Evolutionary conservation across 37 sponge, comb jelly and placozoan genomes (phyloP).

Genomic region (Chondrosia reniformis): DNA sequence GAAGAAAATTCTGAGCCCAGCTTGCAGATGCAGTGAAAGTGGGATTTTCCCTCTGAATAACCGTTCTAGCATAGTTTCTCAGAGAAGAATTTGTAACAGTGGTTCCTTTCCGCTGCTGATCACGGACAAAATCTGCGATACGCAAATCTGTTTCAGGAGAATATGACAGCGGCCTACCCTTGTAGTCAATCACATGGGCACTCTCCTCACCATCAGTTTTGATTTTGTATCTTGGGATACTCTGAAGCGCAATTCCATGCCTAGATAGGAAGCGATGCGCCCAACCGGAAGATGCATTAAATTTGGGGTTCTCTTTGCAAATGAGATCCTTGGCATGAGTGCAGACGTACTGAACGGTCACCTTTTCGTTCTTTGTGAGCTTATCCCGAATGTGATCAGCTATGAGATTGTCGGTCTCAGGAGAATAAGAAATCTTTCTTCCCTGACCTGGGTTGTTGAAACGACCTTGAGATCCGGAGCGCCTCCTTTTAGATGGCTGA

Average conservation of each 20-base stretch:
- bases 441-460: constrained; percentile 78
- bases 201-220: neutral
- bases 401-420: constrained; percentile 44
- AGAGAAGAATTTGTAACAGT: constrained; percentile 58
- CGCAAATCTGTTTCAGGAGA: constrained; percentile 48
- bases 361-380: constrained; percentile 33
- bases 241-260: constrained; percentile 47
- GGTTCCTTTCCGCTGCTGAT: constrained; percentile 30
- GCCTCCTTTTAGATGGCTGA: too few species aligned
- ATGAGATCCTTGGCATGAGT: constrained; percentile 49
- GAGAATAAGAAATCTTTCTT: constrained; percentile 63
- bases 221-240: constrained; percentile 17
- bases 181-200: constrained; percentile 9
- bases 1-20: constrained; percentile 84
- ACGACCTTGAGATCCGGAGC: too few species aligned
- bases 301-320: constrained; percentile 67
- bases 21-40: constrained; percentile 82
- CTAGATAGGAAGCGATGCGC: constrained; percentile 64
- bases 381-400: constrained; percentile 48
- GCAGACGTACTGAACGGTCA: constrained; percentile 58
- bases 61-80: constrained; percentile 55
- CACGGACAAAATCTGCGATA: constrained; percentile 63
- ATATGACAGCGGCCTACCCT: constrained; percentile 73
- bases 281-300: constrained; percentile 75
- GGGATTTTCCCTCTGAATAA: constrained; percentile 62